A percentile compares a stretch with the other conserved stretches of the same genome.
phyloP scores from a whole-genome alignment of 2,888 invertebrate species.

The Thyatira batis region DNA sequence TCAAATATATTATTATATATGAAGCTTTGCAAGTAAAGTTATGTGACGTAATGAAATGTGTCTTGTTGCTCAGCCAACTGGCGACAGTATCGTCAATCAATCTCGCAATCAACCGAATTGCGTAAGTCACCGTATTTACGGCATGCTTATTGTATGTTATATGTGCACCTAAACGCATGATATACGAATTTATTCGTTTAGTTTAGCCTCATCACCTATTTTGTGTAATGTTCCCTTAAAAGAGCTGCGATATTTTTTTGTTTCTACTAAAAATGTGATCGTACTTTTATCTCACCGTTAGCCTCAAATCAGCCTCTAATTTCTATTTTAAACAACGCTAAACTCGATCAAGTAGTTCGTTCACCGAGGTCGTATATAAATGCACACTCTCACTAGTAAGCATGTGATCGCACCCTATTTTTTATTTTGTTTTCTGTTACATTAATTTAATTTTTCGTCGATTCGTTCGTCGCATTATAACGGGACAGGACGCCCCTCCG shows the following conservation, averaged over 20 bases:
- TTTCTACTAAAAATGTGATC: not conserved
- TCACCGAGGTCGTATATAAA: not conserved
- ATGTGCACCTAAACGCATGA: slow-evolving; percentile 70
- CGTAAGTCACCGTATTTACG: slow-evolving; percentile 87
- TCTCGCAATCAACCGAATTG: slow-evolving; percentile 95
- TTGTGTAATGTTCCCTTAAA: slow-evolving; percentile 7
- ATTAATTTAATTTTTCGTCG: slow-evolving; percentile 6
- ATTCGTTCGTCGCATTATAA: slow-evolving; percentile 42
- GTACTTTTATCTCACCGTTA: not conserved
- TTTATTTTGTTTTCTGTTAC: slow-evolving; percentile 4
- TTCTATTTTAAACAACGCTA: not conserved
- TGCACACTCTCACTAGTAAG: not conserved
- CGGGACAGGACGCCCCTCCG: slow-evolving; percentile 56
- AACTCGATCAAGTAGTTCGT: not conserved
- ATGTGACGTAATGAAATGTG: slow-evolving; percentile 77
- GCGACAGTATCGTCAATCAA: slow-evolving; percentile 96
- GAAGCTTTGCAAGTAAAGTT: slow-evolving; percentile 70
- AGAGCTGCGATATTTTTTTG: slow-evolving; percentile 36
- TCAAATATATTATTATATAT: slow-evolving; percentile 34
- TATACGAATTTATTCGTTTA: slow-evolving; percentile 52
- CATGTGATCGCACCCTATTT: slow-evolving; percentile 4
- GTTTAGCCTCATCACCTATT: slow-evolving; percentile 30
- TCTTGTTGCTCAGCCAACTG: slow-evolving; percentile 91
- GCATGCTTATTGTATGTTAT: slow-evolving; percentile 64
- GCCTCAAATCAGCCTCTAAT: not conserved